Evolutionary conservation across 2,888 invertebrate species (phyloP), one percentile per base, ranked within the genome.

Genomic region (Nycteola revayana): DNA sequence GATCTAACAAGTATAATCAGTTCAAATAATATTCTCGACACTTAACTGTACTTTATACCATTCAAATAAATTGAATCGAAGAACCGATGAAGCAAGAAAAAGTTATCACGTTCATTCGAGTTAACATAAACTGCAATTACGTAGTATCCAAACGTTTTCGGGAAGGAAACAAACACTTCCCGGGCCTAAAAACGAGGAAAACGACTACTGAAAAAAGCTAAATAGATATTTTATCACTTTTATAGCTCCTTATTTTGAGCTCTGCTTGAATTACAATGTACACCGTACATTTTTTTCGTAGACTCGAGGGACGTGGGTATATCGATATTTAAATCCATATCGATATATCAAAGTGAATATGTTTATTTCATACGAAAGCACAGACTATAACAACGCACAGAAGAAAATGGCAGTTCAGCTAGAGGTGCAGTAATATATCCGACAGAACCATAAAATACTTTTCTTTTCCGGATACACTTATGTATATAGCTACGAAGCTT

Each of bases 211-310:
- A 69, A 72, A 79, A 78, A 75, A 75, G 75, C 77, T 81, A 81
- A 85, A 84, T 82, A 84, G 82, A 83, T 84, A 84, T 85, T 85
- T 82, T 85, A 84, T 85, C 84, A 82, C 81, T 81, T 85, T 85
- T 84, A 85, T 84, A 60, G 84, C 71, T 80, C 66, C 67, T 80
- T 77, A 75, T 69, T 75, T 72, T 75, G 75, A 75, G 76, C 75
- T 68, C 67, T 67, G 63, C 67, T 75, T 77, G 76, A 82, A 71
- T 77, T 80, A 78, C 69, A 51, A 31, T 57, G 56, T 59, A 48
- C 50, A 54, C 59, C 52, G 60, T n/a, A n/a, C n/a, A 60, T 52
- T 64, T 53, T 62, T 64, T 61, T 56, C 58, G 58, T 53, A 58
- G 50, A 55, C 14, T 3, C 14, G 5, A 14, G 14, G 14, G 14